Base-by-base conservation (phyloP, 2,113 vertebrate species). In the Hiodon alosoides region DNA sequence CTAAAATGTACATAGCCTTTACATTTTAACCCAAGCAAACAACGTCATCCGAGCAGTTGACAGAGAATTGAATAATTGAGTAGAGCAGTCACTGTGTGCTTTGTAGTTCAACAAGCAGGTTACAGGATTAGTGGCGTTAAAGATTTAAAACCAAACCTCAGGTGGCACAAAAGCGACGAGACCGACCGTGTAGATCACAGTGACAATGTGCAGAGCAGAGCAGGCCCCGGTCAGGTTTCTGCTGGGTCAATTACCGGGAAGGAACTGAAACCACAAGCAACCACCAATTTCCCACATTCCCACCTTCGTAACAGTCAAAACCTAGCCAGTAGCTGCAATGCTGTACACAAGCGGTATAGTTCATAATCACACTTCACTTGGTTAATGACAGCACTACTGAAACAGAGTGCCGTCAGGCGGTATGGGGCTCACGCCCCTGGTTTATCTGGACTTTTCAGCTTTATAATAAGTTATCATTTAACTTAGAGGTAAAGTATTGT, bases 201-300 rank as follows among this genome's bases (percentile, higher is more conserved):
- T 91, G 89, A 88, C 90, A 88, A 83, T 83, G 85, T 78, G 77
- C 0, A 82, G 51, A 81, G 84, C 75, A 55, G 46, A 7, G 47
- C 31, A 48, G 57, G 46, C 83, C 86, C 10, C 83, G 75, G 85
- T 85, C 79, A 81, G 78, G 91, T 87, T 89, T 89, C 81, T 31
- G 74, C 81, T 81, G 81, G 79, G 82, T 90, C 90, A 92, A 91
- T 91, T 88, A 90, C 89, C 85, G 86, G 82, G 82, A 89, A 87
- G 73, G 81, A 80, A 79, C 48, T 91, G 88, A 92, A 91, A 89
- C 68, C 73, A 77, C 80, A 91, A 86, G 86, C 85, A 78, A 82
- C 77, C 83, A 1, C 70, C 81, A 79, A 65, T 84, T 88, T 86
- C 60, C 81, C 10, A 8, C 16, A 46, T 46, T 46, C 17, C 85